Base-by-base conservation (phyloP, 2,888 invertebrate species). In the Phytoseiulus persimilis region DNA sequence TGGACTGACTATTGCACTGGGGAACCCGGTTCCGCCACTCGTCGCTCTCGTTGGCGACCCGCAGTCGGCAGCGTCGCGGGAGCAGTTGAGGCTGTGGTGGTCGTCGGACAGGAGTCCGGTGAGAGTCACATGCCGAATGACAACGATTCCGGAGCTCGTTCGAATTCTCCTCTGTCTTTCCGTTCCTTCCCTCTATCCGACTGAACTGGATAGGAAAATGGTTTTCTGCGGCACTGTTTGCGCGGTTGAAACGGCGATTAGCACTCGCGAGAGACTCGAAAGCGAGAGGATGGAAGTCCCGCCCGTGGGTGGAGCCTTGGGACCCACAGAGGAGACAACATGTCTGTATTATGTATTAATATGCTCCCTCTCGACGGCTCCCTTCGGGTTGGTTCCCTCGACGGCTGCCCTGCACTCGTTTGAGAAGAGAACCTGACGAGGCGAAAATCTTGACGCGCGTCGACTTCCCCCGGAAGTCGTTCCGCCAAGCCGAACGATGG, bases 261-360 rank as follows among this genome's bases (percentile, higher is more conserved):
- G 87, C 87, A 31, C 87, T 32, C 84, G 84, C 87, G 87, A 87
- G 45, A 45, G 87, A 87, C n/a, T 32, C 32, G 87, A 87, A 45
- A 45, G 87, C 87, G 87, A 33, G 87, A 87, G 87, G 87, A 45
- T 87, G 32, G 87, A 32, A 33, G 87, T n/a, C 32, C 87, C 87
- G 32, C 32, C 87, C 87, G 87, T n/a, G 87, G 87, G 87, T 45
- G 87, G 87, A 87, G 87, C 87, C 33, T 32, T 39, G 87, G 87
- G n/a, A n/a, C 32, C 39, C 87, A 45, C 87, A 65, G 65, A 65
- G 65, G 87, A 45, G 32, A 45, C 87, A 87, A 87, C 87, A 33
- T 39, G 87, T 39, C 87, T 39, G 45, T 33, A 87, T 87, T 87
- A 87, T 87, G 87, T 87, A 87, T 87, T 87, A 87, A 87, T 87